These are phyloP conservation scores for Thunnus albacares DNA, from an alignment of 2,797 vertebrate genomes.

Conservation along the genomic window DNA sequence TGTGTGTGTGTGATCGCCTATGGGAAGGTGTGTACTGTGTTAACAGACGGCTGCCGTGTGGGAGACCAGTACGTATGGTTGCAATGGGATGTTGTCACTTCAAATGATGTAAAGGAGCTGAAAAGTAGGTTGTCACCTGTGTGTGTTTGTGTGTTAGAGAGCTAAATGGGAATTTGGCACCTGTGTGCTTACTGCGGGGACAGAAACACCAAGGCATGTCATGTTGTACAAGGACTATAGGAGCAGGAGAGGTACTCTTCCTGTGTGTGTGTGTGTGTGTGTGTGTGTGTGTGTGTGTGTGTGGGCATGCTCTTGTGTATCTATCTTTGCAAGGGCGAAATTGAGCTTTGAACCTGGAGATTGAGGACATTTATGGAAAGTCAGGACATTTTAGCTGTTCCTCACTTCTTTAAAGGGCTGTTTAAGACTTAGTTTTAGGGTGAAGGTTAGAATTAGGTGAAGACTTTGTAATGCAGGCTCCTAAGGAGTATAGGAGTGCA, in stretches of 20 bases:
- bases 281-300: too few relatives aligned
- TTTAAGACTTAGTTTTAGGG: not conserved
- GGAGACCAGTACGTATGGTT: constrained; percentile 24
- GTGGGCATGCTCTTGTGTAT: too few relatives aligned
- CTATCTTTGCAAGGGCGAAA: too few relatives aligned
- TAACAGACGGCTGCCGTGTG: constrained; percentile 42
- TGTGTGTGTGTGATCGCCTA: constrained; percentile 19
- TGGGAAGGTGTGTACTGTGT: constrained; percentile 29
- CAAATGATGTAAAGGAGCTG: constrained; percentile 33
- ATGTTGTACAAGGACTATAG: constrained; percentile 36
- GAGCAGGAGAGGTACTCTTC: constrained; percentile 15
- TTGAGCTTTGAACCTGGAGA: too few relatives aligned
- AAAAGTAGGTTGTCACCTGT: constrained; percentile 28
- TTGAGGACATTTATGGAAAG: not conserved
- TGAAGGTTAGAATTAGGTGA: too few relatives aligned
- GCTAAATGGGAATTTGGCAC: constrained; percentile 47
- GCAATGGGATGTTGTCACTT: constrained; percentile 44
- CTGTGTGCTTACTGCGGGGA: constrained; percentile 30
- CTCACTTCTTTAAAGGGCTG: not conserved
- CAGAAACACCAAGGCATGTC: constrained; percentile 39
- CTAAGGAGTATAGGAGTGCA: not conserved
- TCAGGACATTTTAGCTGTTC: not conserved
- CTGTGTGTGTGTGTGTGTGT: too few relatives aligned
- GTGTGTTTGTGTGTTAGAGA: constrained; percentile 25
- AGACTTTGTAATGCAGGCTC: too few relatives aligned